A percentile compares a stretch with the other conserved stretches of the same genome.
Conservation (phyloP, 2,113 vertebrate genomes). For the Rhinichthys klamathensis region DNA sequence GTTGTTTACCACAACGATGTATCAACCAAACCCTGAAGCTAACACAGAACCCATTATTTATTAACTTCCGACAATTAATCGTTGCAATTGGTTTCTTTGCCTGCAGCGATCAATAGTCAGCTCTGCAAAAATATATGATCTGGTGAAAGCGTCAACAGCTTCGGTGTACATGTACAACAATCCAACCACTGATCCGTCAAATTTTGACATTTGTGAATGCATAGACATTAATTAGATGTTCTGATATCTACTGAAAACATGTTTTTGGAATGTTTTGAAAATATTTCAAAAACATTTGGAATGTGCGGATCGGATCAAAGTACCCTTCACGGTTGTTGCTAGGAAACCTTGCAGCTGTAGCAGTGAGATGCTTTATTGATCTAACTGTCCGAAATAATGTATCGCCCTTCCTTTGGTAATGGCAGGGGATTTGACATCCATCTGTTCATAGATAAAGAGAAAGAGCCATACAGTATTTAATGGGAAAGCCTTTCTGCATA, state of each 20-base stretch:
- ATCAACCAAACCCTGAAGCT: not conserved
- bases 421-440: constrained; percentile 8
- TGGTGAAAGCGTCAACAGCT: not conserved
- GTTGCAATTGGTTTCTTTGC: constrained; percentile 23
- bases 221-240: not conserved
- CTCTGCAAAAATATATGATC: not conserved
- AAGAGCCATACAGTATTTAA: constrained; percentile 2
- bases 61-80: constrained; percentile 13
- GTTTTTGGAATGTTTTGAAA: not conserved
- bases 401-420: constrained; percentile 20
- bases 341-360: constrained; percentile 33
- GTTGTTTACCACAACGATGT: not conserved
- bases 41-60: constrained; percentile 8
- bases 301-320: constrained; percentile 20
- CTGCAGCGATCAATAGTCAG: constrained; percentile 23
- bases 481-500: not conserved
- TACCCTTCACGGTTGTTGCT: constrained; percentile 3
- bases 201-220: not conserved
- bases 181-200: not conserved
- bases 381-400: constrained; percentile 40
- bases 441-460: constrained; percentile 24
- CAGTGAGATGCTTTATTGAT: constrained; percentile 26
- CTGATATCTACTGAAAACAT: not conserved
- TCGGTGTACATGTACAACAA: not conserved
- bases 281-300: not conserved